A percentile compares a stretch with the other conserved stretches of the same genome.
Conservation (phyloP, 2,888 invertebrate species). For the Tinea semifulvella region DNA sequence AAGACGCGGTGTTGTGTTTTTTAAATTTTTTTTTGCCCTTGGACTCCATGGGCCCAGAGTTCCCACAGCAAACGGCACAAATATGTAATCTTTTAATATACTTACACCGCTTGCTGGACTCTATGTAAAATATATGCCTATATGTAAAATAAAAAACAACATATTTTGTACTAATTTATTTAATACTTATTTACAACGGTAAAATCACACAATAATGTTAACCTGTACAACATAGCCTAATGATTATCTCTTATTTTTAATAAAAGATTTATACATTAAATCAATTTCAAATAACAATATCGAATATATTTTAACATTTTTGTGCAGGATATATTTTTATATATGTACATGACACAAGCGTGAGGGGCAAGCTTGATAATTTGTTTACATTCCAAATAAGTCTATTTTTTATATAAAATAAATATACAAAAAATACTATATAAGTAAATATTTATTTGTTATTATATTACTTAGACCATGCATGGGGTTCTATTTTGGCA, state of each 20-base stretch:
- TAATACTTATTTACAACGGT: conserved; percentile 49
- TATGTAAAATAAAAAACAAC: neutral
- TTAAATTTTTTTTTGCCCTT: too few relatives aligned
- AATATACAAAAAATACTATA: neutral
- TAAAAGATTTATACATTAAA: conserved; percentile 51
- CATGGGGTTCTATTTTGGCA: conserved; percentile 4
- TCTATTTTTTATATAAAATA: neutral
- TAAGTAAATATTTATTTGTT: neutral
- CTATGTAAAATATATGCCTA: too few relatives aligned
- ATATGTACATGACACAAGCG: conserved; percentile 58
- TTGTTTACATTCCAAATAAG: conserved; percentile 9
- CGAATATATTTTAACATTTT: conserved; percentile 26
- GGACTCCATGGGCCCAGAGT: too few relatives aligned
- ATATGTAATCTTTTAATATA: too few relatives aligned
- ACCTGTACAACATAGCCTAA: conserved; percentile 23
- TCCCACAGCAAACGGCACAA: too few relatives aligned
- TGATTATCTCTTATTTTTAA: conserved; percentile 49
- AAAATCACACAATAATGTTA: conserved; percentile 41
- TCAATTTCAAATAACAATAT: conserved; percentile 36
- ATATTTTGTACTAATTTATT: conserved; percentile 44
- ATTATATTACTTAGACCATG: neutral
- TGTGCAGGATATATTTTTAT: conserved; percentile 40
- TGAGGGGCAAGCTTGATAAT: conserved; percentile 53
- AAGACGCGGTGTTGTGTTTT: too few relatives aligned
- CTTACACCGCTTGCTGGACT: too few relatives aligned